Evolutionary conservation across 2,797 vertebrate species (phyloP).

Genomic region (Glyptemys insculpta): DNA sequence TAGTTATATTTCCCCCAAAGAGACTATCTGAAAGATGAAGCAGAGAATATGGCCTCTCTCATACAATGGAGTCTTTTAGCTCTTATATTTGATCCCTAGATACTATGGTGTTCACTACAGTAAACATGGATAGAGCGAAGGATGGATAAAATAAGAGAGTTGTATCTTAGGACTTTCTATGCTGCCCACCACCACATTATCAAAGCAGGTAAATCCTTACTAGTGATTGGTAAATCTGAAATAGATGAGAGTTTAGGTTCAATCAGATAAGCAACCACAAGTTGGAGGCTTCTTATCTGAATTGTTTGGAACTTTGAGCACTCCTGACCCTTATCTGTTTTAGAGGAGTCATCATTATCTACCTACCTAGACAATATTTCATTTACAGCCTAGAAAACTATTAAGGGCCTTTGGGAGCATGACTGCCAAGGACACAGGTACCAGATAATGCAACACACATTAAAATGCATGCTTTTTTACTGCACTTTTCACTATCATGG

Average conservation of each 20-base stretch:
- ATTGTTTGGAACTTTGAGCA: not conserved
- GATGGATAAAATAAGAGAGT: not conserved
- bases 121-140: conserved; percentile 8
- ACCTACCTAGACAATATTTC: not conserved
- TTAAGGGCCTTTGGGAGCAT: fast-evolving
- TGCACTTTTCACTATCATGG: not conserved
- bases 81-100: conserved; percentile 63
- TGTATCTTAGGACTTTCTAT: not conserved
- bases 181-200: not conserved
- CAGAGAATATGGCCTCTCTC: conserved; percentile 52
- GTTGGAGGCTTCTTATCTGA: not conserved
- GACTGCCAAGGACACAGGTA: not conserved
- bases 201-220: conserved; percentile 53
- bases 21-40: conserved; percentile 46
- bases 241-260: conserved; percentile 36
- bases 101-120: conserved; percentile 8
- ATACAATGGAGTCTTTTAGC: conserved; percentile 44
- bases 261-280: not conserved
- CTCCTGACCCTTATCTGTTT: not conserved
- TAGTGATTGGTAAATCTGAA: conserved; percentile 46
- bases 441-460: not conserved
- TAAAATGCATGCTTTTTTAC: not conserved
- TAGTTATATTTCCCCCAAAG: conserved; percentile 46
- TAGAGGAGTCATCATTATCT: not conserved
- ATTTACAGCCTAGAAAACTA: fast-evolving